phyloP scores from a whole-genome alignment of 2,888 invertebrate genomes.

The Agrenia bidenticulata region DNA sequence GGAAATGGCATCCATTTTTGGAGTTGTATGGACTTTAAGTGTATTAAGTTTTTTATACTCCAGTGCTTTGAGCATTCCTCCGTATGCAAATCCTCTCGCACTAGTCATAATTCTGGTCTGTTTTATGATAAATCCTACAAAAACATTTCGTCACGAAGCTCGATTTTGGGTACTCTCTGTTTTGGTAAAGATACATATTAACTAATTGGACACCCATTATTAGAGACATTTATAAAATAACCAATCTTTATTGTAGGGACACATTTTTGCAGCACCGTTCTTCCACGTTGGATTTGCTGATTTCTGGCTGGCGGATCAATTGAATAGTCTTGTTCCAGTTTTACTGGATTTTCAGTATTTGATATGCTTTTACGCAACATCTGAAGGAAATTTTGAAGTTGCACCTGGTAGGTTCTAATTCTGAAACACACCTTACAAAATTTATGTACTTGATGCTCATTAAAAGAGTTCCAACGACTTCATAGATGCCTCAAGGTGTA shows the following conservation, averaged over 20 bases:
- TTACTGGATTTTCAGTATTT: constrained; percentile 88
- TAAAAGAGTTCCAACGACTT: too few relatives aligned
- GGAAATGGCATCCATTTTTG: constrained; percentile 89
- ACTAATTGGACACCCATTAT: too few relatives aligned
- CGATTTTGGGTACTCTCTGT: constrained; percentile 91
- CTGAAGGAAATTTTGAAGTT: constrained; percentile 59
- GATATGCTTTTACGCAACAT: constrained; percentile 84
- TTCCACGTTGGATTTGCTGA: constrained; percentile 93
- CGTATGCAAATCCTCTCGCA: constrained; percentile 86
- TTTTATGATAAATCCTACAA: constrained; percentile 89
- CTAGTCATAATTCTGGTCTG: constrained; percentile 71
- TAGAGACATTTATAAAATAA: not conserved
- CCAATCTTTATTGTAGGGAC: constrained; percentile 63
- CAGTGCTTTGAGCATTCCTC: constrained; percentile 80
- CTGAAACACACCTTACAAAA: too few relatives aligned
- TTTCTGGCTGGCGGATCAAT: constrained; percentile 97
- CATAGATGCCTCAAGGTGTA: constrained; percentile 66
- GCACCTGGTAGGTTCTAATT: constrained; percentile 61
- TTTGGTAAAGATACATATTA: constrained; percentile 62
- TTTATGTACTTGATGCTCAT: constrained; percentile 1
- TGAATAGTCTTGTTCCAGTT: constrained; percentile 75
- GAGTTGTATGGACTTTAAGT: constrained; percentile 91
- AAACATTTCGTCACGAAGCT: constrained; percentile 76
- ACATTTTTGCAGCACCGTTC: constrained; percentile 86
- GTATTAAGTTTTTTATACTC: constrained; percentile 81